Evolutionary conservation across 2,888 invertebrate species (phyloP).

Genomic region (Dione juno): DNA sequence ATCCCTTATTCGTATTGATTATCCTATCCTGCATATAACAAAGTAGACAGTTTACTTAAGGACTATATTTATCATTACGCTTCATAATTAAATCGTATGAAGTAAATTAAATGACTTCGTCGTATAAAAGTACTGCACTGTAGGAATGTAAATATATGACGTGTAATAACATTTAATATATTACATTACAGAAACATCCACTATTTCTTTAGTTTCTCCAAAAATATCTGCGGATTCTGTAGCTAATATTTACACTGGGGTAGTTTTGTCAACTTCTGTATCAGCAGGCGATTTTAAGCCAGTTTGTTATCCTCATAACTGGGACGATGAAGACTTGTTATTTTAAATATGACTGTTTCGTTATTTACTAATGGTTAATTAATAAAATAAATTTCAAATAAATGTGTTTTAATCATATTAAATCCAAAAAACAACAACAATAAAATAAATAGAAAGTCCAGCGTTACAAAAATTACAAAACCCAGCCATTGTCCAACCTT

Average conservation of each 20-base stretch:
- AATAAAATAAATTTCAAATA: background rate
- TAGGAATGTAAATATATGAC: too few relatives aligned
- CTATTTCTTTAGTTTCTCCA: conserved; percentile 44
- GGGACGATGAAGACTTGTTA: conserved; percentile 76
- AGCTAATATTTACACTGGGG: conserved; percentile 52
- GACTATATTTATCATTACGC: too few relatives aligned
- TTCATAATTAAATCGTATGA: too few relatives aligned
- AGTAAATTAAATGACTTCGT: too few relatives aligned
- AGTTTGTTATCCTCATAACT: conserved; percentile 65
- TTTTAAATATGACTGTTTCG: conserved; percentile 56
- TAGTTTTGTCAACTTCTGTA: conserved; percentile 55
- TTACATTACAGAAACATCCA: conserved; percentile 32
- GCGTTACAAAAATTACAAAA: conserved; percentile 57
- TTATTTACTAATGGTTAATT: conserved; percentile 9
- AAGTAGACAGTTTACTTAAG: too few relatives aligned
- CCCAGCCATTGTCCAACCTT: conserved; percentile 75
- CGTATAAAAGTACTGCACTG: background rate
- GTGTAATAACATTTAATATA: background rate
- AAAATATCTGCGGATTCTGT: conserved; percentile 56
- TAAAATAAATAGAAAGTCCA: background rate
- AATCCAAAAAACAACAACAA: too few relatives aligned
- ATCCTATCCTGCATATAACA: too few relatives aligned
- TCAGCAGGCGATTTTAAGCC: conserved; percentile 63
- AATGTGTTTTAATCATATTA: background rate
- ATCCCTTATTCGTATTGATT: too few relatives aligned